Evolutionary conservation across 2,113 vertebrate species (phyloP).

Genomic region (Terrapene triunguis): DNA sequence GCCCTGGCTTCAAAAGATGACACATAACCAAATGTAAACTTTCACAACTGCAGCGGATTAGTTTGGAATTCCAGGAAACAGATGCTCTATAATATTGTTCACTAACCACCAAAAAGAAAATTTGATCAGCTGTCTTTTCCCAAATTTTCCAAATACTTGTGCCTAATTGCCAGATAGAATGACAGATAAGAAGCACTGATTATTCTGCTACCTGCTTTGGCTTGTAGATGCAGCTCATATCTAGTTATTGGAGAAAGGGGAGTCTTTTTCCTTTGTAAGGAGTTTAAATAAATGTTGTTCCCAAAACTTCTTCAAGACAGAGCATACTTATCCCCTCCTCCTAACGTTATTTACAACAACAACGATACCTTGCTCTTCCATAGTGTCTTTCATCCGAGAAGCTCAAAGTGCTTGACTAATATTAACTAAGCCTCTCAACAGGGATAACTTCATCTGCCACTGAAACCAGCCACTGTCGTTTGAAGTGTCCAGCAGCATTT

Average conservation of each 20-base stretch:
- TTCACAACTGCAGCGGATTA: constrained; percentile 48
- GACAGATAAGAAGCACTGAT: background rate
- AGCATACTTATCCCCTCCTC: background rate
- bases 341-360: fast-evolving
- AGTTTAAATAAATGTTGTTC: background rate
- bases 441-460: background rate
- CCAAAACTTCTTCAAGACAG: fast-evolving
- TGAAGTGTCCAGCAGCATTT: background rate
- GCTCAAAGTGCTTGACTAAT: background rate
- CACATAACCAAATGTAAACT: constrained; percentile 38
- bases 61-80: constrained; percentile 49
- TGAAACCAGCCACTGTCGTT: fast-evolving
- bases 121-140: constrained; percentile 12
- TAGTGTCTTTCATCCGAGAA: background rate
- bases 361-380: background rate
- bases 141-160: constrained; percentile 26
- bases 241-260: background rate
- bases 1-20: constrained; percentile 23
- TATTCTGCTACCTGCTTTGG: background rate
- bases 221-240: background rate
- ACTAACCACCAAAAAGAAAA: constrained; percentile 28
- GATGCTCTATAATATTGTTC: constrained; percentile 12
- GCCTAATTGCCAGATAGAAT: constrained; percentile 2
- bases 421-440: background rate
- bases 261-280: background rate